Evolutionary conservation across 1,140 invertebrate genomes (phyloP).

Genomic region (Acyrthosiphon pisum): DNA sequence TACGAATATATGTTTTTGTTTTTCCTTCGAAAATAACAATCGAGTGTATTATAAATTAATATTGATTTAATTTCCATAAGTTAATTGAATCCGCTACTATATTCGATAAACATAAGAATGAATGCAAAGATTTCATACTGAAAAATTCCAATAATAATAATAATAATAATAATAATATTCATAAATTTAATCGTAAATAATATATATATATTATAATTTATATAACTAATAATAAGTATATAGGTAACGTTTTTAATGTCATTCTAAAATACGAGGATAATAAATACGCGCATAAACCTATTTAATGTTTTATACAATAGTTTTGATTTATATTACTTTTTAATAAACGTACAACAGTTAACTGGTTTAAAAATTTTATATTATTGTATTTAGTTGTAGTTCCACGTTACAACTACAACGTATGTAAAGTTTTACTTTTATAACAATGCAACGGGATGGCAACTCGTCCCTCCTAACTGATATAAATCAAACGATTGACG

Average conservation of each 20-base stretch:
- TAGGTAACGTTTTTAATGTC: not conserved
- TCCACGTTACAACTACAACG: not conserved
- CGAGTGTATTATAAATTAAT: not conserved
- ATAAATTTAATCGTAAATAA: not conserved
- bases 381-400: not conserved
- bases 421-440: not conserved
- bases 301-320: not conserved
- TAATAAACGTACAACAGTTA: not conserved
- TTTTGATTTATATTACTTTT: not conserved
- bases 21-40: not conserved
- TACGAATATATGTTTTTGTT: not conserved
- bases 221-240: not conserved
- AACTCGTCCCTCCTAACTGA: not conserved
- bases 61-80: slow-evolving; percentile 20
- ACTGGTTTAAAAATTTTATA: not conserved
- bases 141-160: not conserved
- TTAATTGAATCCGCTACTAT: not conserved
- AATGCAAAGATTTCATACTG: not conserved
- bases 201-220: not conserved
- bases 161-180: not conserved
- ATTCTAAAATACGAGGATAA: not conserved
- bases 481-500: slow-evolving; percentile 35
- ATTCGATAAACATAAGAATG: not conserved
- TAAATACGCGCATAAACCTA: not conserved
- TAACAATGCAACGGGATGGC: not conserved